These are phyloP conservation scores for Lepeophtheirus salmonis DNA, from an alignment of 1,140 invertebrate genomes.

Conservation along the genomic window DNA sequence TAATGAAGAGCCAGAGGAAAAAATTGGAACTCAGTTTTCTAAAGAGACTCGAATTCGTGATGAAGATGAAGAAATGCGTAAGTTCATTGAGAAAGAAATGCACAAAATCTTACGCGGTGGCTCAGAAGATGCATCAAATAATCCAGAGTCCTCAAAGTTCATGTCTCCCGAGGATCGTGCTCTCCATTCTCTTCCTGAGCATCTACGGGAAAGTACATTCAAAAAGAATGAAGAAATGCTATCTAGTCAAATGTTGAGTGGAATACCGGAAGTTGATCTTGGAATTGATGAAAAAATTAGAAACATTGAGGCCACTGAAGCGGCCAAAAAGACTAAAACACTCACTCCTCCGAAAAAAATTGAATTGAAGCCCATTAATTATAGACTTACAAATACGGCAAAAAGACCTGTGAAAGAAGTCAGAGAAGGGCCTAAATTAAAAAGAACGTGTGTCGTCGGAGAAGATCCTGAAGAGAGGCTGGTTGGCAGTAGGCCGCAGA, in stretches of 20 bases:
- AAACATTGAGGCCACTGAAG: constrained; percentile 95
- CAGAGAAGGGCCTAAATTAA: constrained; percentile 34
- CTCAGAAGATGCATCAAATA: constrained; percentile 29
- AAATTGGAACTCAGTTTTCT: constrained; percentile 89
- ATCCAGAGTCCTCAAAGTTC: constrained; percentile 34
- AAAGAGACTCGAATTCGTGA: constrained; percentile 93
- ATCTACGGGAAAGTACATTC: constrained; percentile 43
- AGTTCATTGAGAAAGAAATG: constrained; percentile 85
- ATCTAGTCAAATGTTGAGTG: constrained; percentile 98
- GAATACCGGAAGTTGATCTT: constrained; percentile 98
- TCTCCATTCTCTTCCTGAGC: constrained; percentile 26
- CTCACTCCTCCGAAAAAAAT: not conserved
- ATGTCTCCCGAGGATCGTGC: constrained; percentile 68
- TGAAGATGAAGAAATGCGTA: constrained; percentile 95
- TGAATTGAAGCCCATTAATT: not conserved
- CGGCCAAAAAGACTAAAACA: constrained; percentile 64
- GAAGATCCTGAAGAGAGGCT: constrained; percentile 37
- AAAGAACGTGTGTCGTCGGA: constrained; percentile 34
- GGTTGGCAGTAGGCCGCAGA: constrained; percentile 35
- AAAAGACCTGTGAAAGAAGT: constrained; percentile 25
- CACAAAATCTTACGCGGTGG: constrained; percentile 49
- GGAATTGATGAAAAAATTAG: constrained; percentile 95
- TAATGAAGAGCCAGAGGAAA: constrained; percentile 47
- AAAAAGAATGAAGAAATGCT: constrained; percentile 92
- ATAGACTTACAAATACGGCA: not conserved